Evolutionary conservation across 2,888 invertebrate species (phyloP).

Genomic region (Lithophane leautieri): DNA sequence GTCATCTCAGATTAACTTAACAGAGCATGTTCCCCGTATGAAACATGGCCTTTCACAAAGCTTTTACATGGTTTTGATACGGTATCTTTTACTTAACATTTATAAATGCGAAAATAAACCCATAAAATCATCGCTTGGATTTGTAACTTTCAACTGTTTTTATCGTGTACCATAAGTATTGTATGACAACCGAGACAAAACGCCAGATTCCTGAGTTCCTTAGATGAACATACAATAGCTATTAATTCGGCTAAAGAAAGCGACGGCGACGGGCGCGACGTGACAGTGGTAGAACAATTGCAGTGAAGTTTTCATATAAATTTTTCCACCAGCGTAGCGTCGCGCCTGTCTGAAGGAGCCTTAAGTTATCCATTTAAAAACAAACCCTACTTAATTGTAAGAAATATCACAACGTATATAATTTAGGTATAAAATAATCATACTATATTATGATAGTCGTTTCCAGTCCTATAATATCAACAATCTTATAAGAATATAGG

Average conservation of each 20-base stretch:
- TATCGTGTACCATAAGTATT: background rate
- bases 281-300: too few species aligned
- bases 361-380: too few species aligned
- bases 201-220: background rate
- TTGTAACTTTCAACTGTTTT: background rate
- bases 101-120: constrained; percentile 3
- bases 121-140: background rate
- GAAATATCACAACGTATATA: background rate
- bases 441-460: constrained; percentile 16
- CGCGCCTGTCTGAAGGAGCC: too few species aligned
- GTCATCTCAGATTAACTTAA: constrained; percentile 48
- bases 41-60: constrained; percentile 16
- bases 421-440: background rate
- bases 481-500: constrained; percentile 64
- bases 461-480: constrained; percentile 57
- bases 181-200: background rate
- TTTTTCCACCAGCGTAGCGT: too few species aligned
- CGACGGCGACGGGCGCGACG: too few species aligned
- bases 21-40: constrained; percentile 47
- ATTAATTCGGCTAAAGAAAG: background rate
- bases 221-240: background rate
- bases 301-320: too few species aligned
- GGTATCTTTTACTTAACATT: background rate
- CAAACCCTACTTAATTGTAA: too few species aligned
- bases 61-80: constrained; percentile 9